Conservation (phyloP, 2,797 vertebrate species). For the Sebastes steindachneri region DNA sequence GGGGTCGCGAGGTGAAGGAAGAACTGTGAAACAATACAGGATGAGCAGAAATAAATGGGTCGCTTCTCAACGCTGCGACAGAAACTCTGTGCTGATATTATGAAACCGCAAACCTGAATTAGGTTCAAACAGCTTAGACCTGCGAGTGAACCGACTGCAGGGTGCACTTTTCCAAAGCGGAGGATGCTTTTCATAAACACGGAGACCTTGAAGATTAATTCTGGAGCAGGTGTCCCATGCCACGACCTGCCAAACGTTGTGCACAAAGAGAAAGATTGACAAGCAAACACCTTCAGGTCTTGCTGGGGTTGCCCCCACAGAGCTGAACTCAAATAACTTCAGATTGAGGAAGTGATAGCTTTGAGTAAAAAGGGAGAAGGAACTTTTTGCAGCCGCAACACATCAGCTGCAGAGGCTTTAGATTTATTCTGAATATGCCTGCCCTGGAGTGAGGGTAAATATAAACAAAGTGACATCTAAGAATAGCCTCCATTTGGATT, state of each 20-base stretch:
- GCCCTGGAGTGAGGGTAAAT: slow-evolving; percentile 27
- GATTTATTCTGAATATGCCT: slow-evolving; percentile 7
- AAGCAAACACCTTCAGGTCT: slow-evolving; percentile 62
- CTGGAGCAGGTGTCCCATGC: slow-evolving; percentile 53
- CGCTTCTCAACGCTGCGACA: not conserved
- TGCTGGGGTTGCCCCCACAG: slow-evolving; percentile 40
- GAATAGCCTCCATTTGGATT: slow-evolving; percentile 46
- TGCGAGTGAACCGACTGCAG: slow-evolving; percentile 12
- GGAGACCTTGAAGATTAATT: slow-evolving; percentile 55
- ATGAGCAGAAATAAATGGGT: slow-evolving; percentile 33
- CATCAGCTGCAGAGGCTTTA: slow-evolving; percentile 24
- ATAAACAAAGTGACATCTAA: slow-evolving; percentile 52
- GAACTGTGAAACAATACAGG: not conserved
- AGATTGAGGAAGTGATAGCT: slow-evolving; percentile 37
- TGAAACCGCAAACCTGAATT: slow-evolving; percentile 25
- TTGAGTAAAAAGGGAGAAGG: slow-evolving; percentile 6
- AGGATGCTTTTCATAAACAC: slow-evolving; percentile 52
- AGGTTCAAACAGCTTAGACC: slow-evolving; percentile 34
- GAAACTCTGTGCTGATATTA: not conserved
- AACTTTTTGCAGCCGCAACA: slow-evolving; percentile 22
- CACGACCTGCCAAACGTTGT: slow-evolving; percentile 45
- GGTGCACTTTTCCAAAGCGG: slow-evolving; percentile 21
- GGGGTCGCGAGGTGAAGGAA: slow-evolving; percentile 60
- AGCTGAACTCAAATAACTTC: slow-evolving; percentile 57
- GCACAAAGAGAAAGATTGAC: slow-evolving; percentile 64